phyloP scores from a whole-genome alignment of 2,113 vertebrate genomes.

The Motacilla tschutschensis region DNA sequence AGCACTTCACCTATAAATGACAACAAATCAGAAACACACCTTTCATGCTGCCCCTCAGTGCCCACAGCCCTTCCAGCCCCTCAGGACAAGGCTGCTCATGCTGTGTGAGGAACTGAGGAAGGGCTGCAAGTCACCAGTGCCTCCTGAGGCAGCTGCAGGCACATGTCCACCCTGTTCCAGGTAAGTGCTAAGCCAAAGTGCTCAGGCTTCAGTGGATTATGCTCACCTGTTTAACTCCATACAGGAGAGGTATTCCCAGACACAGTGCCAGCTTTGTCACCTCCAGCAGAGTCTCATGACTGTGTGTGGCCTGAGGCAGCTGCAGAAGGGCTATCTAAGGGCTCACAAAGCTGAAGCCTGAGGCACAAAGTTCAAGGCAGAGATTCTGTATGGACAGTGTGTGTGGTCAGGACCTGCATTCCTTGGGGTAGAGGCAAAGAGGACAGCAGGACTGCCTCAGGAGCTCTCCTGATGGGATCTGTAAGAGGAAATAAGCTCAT shows the following conservation, averaged over 20 bases:
- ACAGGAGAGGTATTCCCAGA: neutral
- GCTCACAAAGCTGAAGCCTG: neutral
- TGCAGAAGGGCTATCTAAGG: neutral
- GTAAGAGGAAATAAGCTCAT: neutral
- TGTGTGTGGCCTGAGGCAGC: constrained; percentile 16
- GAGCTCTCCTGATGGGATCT: neutral
- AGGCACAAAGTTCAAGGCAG: constrained; percentile 2
- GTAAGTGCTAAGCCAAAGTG: neutral
- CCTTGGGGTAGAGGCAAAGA: neutral
- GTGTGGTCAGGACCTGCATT: constrained; percentile 9
- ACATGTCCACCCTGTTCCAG: neutral
- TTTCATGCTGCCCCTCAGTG: neutral
- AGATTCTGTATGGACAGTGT: neutral
- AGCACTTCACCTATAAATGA: neutral
- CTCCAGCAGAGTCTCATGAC: neutral
- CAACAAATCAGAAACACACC: neutral
- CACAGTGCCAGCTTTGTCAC: neutral
- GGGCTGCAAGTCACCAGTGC: neutral
- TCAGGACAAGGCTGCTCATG: neutral
- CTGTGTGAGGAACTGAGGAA: neutral
- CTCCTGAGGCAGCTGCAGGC: neutral
- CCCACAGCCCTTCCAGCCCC: neutral
- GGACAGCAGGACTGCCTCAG: neutral
- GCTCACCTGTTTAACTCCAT: neutral
- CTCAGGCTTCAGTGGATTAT: neutral